Evolutionary conservation across 1,140 invertebrate genomes (phyloP), one percentile per base, ranked within the genome.

Genomic region (Lineus longissimus): DNA sequence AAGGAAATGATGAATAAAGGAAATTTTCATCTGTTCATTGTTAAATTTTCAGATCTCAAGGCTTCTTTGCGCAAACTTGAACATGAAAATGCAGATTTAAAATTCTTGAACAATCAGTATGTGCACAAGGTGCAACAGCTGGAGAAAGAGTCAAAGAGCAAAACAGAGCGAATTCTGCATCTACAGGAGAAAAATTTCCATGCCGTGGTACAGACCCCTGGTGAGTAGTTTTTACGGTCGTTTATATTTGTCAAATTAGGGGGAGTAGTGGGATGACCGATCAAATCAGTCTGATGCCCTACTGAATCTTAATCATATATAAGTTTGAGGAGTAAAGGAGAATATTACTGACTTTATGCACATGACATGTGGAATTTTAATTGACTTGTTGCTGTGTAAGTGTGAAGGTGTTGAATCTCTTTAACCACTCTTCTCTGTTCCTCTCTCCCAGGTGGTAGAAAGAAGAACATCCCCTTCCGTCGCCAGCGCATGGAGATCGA

Each of bases 121-220:
- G 77, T 86, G 30, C 81, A 85, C 61, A 84, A 82, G 73, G 83
- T 87, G 40, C 82, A 83, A 63, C 78, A 82, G 47, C 66, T 87
- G 0, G 86, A 87, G 71, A 72, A 73, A 25, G 85, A 87, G 62
- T 84, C 85, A 1, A 79, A 84, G 11, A 83, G 84, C 40, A 87
- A 87, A 62, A 83, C 82, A 0, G 85, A 85, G 62, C 81, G 81
- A 64, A 86, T 87, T 68, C 76, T 86, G 2, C 81, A 86, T 57
- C 73, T 87, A 19, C 84, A 86, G 62, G 85, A 86, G 60, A 86
- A 86, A 75, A 85, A 84, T 67, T 82, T 82, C 43, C 85, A 86
- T 66, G 85, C 81, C 58, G 77, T 81, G 45, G 79, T 82, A 11
- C 79, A 81, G 54, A 81, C 79, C 15, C 79, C 76, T 69, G 78